Conservation (phyloP, 2,113 vertebrate genomes). For the Phaetusa simplex region DNA sequence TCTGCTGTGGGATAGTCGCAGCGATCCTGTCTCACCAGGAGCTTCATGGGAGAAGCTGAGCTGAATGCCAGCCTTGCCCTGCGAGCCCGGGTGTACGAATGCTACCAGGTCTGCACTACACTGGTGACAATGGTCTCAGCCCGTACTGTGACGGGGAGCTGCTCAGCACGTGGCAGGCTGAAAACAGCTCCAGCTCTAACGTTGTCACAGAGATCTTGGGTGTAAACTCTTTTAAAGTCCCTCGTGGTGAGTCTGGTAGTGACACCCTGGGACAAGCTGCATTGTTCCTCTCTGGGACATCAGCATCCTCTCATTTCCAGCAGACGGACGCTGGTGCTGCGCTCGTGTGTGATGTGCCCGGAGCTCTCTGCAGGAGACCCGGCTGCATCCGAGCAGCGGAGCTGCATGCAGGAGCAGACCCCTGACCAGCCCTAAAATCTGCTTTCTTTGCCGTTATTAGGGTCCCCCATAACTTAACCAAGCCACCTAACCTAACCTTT, state of each 20-base stretch:
- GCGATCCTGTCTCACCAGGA: neutral
- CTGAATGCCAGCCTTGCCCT: neutral
- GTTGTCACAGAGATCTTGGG: neutral
- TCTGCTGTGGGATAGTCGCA: neutral
- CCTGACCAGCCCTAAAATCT: neutral
- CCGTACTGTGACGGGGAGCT: neutral
- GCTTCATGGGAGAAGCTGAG: neutral
- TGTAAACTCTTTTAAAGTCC: neutral
- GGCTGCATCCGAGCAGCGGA: neutral
- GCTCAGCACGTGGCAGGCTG: neutral
- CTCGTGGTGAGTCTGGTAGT: neutral
- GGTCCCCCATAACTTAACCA: neutral
- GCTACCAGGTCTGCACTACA: neutral
- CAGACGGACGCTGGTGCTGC: neutral
- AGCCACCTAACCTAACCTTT: neutral
- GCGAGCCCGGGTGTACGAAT: neutral
- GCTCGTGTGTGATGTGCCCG: accelerated
- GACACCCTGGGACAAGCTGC: neutral
- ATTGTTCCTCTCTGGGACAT: neutral
- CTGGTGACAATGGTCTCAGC: neutral
- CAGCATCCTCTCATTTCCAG: neutral
- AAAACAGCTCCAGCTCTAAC: neutral
- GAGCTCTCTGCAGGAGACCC: neutral
- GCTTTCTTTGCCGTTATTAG: neutral
- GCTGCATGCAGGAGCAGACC: neutral